A percentile compares a stretch with the other conserved stretches of the same genome.
Evolutionary conservation across 2,113 vertebrate species (phyloP).

Genomic region (Lasiurus cinereus): DNA sequence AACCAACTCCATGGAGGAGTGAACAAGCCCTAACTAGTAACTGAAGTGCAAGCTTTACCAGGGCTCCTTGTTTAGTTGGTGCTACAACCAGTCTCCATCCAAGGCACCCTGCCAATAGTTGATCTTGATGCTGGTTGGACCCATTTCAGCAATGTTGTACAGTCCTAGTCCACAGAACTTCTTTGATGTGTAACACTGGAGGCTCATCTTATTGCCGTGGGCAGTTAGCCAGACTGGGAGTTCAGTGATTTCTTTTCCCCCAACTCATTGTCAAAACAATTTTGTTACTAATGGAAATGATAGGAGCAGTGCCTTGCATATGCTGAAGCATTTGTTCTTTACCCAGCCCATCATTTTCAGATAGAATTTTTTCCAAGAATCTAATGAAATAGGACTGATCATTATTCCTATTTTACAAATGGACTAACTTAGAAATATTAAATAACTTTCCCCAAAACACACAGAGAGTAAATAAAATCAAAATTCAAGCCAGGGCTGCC

Average conservation of each 20-base stretch:
- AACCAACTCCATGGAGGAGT: not conserved
- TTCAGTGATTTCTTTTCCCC: not conserved
- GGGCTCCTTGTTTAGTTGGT: not conserved
- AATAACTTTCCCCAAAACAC: not conserved
- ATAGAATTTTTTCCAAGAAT: not conserved
- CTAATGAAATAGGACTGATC: not conserved
- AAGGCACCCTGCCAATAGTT: not conserved
- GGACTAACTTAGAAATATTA: not conserved
- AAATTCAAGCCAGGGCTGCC: not conserved
- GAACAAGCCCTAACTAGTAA: not conserved
- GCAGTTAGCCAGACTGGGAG: not conserved
- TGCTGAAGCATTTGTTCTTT: slow-evolving; percentile 22
- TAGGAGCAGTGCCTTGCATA: not conserved
- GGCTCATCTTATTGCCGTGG: not conserved
- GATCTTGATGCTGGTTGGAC: not conserved
- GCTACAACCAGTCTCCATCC: not conserved
- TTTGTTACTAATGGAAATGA: slow-evolving; percentile 6
- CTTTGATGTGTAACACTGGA: not conserved
- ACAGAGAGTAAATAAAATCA: not conserved
- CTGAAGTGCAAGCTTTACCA: not conserved
- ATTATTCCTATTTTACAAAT: not conserved
- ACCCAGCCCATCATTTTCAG: not conserved
- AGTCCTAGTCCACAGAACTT: not conserved
- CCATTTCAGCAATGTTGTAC: not conserved
- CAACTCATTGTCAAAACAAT: slow-evolving; percentile 13